phyloP scores from a whole-genome alignment of 2,113 vertebrate species.

The Mustela lutreola region DNA sequence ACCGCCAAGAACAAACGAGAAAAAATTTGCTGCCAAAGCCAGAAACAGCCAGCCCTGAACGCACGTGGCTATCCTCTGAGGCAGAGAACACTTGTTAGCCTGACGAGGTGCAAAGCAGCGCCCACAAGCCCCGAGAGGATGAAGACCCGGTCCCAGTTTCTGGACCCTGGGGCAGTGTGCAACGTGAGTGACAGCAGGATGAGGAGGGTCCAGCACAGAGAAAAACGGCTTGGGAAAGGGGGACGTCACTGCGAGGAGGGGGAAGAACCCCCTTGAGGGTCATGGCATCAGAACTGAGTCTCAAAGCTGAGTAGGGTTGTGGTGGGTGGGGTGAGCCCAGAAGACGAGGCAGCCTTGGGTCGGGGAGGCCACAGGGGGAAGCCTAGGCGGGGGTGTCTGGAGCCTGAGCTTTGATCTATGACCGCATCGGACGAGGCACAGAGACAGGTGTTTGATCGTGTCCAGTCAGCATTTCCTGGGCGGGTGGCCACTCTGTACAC shows the following conservation, averaged over 20 bases:
- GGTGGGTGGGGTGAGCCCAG: too few relatives aligned
- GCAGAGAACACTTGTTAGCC: not conserved
- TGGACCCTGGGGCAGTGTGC: not conserved
- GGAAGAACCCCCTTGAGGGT: not conserved
- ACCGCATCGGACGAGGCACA: not conserved
- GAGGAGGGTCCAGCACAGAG: not conserved
- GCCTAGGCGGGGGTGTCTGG: not conserved
- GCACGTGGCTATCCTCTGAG: not conserved
- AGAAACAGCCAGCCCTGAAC: not conserved
- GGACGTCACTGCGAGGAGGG: not conserved
- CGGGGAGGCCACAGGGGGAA: not conserved
- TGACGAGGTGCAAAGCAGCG: not conserved
- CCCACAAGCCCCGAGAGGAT: rapidly evolving
- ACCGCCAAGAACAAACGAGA: not conserved
- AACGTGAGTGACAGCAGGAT: not conserved
- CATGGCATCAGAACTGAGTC: too few relatives aligned
- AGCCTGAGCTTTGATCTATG: not conserved
- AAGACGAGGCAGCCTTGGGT: not conserved
- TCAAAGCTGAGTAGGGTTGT: not conserved
- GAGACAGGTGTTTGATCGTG: not conserved
- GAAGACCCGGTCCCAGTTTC: not conserved
- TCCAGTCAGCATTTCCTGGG: not conserved
- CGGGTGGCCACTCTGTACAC: not conserved
- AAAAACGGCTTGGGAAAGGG: not conserved
- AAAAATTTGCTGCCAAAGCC: not conserved